Percentiles rank a stretch among this genome's conserved stretches.
Conservation (phyloP, 2,888 invertebrate genomes). For the Exephanes ischioxanthus region DNA sequence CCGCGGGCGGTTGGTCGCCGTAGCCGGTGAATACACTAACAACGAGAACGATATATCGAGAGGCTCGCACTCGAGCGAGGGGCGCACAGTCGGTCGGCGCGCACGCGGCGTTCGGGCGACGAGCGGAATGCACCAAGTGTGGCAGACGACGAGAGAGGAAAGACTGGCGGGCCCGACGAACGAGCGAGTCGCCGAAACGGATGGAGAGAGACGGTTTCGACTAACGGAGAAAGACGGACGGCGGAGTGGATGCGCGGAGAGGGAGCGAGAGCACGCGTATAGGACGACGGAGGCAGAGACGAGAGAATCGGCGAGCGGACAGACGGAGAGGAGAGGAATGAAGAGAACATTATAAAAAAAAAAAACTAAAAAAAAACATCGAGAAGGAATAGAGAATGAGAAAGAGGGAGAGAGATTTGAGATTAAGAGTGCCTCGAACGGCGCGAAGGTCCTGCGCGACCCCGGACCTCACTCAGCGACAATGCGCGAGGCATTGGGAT, state of each 20-base stretch:
- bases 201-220: slow-evolving; percentile 65
- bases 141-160: slow-evolving; percentile 74
- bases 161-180: slow-evolving; percentile 72
- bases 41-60: slow-evolving; percentile 25
- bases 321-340: slow-evolving; percentile 36
- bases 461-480: slow-evolving; percentile 52
- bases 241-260: slow-evolving; percentile 20
- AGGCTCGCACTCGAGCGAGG: not conserved
- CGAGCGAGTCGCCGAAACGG: slow-evolving; percentile 68
- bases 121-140: slow-evolving; percentile 75
- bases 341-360: slow-evolving; percentile 9
- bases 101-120: slow-evolving; percentile 64
- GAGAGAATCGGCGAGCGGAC: slow-evolving; percentile 21
- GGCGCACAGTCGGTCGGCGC: slow-evolving; percentile 50
- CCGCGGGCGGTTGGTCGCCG: slow-evolving; percentile 18
- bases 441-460: slow-evolving; percentile 67
- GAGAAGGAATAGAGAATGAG: slow-evolving; percentile 42
- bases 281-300: slow-evolving; percentile 37
- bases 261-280: slow-evolving; percentile 51
- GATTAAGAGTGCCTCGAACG: slow-evolving; percentile 56
- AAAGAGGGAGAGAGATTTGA: slow-evolving; percentile 50
- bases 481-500: not conserved
- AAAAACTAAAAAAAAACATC: too few relatives aligned
- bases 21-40: slow-evolving; percentile 12
- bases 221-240: slow-evolving; percentile 48